A percentile compares a stretch with the other conserved stretches of the same genome.
Conservation (phyloP, 2,113 vertebrate species). For the Pterocles orientalis region DNA sequence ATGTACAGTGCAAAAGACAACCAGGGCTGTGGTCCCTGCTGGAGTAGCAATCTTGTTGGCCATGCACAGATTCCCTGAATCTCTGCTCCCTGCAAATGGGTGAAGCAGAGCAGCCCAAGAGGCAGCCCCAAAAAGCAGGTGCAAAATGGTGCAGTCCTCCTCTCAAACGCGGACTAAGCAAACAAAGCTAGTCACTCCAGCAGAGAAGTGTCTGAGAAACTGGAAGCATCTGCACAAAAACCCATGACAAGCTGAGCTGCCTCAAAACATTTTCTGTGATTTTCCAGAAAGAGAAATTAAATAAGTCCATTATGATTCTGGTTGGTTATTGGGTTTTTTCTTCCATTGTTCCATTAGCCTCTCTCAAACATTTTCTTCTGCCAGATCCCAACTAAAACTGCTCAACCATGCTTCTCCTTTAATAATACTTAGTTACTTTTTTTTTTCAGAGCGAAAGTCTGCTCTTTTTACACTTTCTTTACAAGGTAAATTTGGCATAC, state of each 20-base stretch:
- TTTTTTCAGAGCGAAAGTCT: slow-evolving; percentile 46
- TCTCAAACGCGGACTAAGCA: background rate
- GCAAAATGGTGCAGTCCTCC: fast-evolving
- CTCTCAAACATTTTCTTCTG: slow-evolving; percentile 34
- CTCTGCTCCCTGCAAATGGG: background rate
- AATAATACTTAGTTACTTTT: background rate
- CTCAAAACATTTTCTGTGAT: background rate
- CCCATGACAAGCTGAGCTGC: background rate
- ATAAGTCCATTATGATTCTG: background rate
- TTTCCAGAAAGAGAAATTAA: background rate
- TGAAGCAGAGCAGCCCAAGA: background rate
- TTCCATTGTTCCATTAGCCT: slow-evolving; percentile 24
- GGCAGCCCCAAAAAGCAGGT: background rate
- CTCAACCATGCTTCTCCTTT: background rate
- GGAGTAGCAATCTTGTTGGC: background rate
- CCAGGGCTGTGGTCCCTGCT: background rate
- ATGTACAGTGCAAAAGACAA: background rate
- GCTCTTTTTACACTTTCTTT: slow-evolving; percentile 69
- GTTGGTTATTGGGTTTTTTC: background rate
- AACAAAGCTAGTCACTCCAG: background rate
- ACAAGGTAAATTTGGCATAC: slow-evolving; percentile 73
- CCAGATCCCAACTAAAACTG: slow-evolving; percentile 38
- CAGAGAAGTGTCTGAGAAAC: background rate
- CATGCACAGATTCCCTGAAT: background rate
- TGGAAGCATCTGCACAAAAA: background rate